phyloP scores from a whole-genome alignment of 2,888 invertebrate genomes.

The Ypsolopha scabrella region DNA sequence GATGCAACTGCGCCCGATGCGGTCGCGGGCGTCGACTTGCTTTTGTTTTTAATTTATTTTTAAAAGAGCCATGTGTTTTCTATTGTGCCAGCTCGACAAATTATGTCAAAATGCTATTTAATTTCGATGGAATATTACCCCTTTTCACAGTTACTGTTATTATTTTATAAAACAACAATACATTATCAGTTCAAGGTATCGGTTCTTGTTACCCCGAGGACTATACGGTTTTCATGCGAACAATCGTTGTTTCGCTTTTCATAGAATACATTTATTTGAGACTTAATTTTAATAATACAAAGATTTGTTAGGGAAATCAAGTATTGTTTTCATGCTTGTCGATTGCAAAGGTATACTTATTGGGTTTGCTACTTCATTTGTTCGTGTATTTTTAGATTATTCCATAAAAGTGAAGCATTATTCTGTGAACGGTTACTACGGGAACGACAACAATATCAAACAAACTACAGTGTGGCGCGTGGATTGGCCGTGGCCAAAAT shows the following conservation, averaged over 20 bases:
- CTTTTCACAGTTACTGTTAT: conserved; percentile 9
- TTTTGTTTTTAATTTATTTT: conserved; percentile 4
- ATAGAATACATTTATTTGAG: background rate
- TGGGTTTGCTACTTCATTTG: too few relatives aligned
- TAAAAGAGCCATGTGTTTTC: background rate
- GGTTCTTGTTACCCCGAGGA: conserved; percentile 20
- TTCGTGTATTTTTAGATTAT: too few relatives aligned
- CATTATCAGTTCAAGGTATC: conserved; percentile 19
- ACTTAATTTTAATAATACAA: background rate
- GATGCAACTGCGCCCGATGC: conserved; percentile 7
- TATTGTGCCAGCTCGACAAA: background rate
- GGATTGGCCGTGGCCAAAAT: too few relatives aligned
- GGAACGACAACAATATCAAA: too few relatives aligned
- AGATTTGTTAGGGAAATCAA: conserved; percentile 2
- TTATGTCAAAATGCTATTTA: conserved; percentile 1
- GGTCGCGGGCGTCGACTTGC: background rate
- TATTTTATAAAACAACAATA: conserved; percentile 19
- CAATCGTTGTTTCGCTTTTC: conserved; percentile 16
- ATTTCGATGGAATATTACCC: background rate
- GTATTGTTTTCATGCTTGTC: background rate
- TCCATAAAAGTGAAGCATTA: too few relatives aligned
- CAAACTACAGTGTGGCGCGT: too few relatives aligned
- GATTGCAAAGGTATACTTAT: background rate
- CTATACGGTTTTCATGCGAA: conserved; percentile 13
- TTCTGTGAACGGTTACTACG: too few relatives aligned